These are phyloP conservation scores for Zoanthus sansibaricus DNA, from an alignment of 92 coral and sea anemone genomes.

Conservation along the genomic window DNA sequence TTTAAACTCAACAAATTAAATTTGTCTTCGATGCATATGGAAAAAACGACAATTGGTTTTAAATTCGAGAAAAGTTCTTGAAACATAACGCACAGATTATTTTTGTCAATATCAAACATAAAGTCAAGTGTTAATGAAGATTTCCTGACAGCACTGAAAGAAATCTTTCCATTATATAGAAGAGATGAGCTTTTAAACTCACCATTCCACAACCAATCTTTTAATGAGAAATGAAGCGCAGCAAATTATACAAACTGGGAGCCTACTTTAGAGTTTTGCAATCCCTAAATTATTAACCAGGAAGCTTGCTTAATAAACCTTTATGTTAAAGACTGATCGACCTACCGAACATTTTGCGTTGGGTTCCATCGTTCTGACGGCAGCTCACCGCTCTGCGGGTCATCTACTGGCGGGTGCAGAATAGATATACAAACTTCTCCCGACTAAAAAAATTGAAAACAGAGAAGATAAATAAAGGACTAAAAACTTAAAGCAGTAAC, in stretches of 20 bases:
- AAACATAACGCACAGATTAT: neutral
- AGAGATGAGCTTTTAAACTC: neutral
- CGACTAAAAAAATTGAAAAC: constrained; percentile 66
- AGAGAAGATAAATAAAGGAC: neutral
- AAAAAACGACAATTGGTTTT: neutral
- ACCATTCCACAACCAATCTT: neutral
- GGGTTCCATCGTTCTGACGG: constrained; percentile 99
- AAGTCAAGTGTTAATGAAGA: neutral
- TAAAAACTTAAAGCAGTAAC: neutral
- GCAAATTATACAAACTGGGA: neutral
- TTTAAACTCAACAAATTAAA: neutral
- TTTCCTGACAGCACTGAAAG: neutral
- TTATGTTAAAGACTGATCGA: neutral
- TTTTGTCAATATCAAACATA: neutral
- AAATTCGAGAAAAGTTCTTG: neutral
- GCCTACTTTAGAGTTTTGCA: neutral
- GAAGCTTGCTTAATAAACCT: neutral
- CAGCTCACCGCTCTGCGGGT: constrained; percentile 98
- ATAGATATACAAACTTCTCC: constrained; percentile 99
- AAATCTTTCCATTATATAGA: neutral
- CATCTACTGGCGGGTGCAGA: constrained; percentile 97
- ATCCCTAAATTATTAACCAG: neutral
- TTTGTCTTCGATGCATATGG: neutral
- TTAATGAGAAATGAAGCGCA: neutral
- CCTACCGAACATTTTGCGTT: constrained; percentile 97